Conservation (phyloP, 2,113 vertebrate genomes). For the Leptocoma aspasia region DNA sequence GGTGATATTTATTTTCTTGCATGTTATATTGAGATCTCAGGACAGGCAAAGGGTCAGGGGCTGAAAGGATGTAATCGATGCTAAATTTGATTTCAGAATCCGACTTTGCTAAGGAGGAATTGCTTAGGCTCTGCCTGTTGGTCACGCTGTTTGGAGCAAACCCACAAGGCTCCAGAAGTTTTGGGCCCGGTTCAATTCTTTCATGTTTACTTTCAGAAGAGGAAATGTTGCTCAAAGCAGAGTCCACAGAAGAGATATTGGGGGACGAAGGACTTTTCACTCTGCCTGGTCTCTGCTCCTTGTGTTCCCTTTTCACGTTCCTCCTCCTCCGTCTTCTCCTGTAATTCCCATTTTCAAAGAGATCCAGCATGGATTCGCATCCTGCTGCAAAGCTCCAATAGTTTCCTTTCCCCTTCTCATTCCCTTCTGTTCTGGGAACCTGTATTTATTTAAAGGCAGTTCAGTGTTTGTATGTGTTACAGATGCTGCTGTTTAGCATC, state of each 20-base stretch:
- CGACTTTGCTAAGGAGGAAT: conserved; percentile 72
- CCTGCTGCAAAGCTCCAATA: conserved; percentile 97
- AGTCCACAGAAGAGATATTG: background rate
- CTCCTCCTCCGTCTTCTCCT: conserved; percentile 84
- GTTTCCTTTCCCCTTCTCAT: conserved; percentile 95
- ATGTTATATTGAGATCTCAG: conserved; percentile 68
- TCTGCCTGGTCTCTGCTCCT: conserved; percentile 48
- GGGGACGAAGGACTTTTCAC: conserved; percentile 9
- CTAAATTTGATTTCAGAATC: conserved; percentile 94
- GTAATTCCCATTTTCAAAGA: conserved; percentile 97
- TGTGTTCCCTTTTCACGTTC: conserved; percentile 81
- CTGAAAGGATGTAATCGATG: conserved; percentile 96
- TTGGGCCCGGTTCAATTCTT: background rate
- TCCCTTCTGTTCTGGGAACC: conserved; percentile 94
- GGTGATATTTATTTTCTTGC: conserved; percentile 67
- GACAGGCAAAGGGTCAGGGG: conserved; percentile 81
- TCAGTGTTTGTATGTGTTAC: conserved; percentile 13
- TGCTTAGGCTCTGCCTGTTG: conserved; percentile 62
- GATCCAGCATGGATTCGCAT: conserved; percentile 94
- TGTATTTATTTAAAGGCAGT: conserved; percentile 60
- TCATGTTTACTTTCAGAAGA: conserved; percentile 50
- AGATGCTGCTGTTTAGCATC: conserved; percentile 42
- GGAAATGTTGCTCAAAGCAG: background rate
- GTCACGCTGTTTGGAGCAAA: conserved; percentile 68
- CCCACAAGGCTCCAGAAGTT: conserved; percentile 63